phyloP scores from a whole-genome alignment of 2,888 invertebrate genomes.

The Philhelius pedissequus region DNA sequence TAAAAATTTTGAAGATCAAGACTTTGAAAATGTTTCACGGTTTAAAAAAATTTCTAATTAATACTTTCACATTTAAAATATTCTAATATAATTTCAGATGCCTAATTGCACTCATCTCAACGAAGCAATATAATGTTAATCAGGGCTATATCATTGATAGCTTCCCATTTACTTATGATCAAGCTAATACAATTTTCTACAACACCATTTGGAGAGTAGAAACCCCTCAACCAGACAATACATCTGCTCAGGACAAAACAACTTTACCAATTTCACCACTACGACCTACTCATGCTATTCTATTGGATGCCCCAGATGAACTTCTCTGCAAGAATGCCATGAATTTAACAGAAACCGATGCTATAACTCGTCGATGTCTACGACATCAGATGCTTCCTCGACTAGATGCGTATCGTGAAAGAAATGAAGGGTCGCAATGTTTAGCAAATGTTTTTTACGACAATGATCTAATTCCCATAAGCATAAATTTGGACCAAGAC shows the following conservation, averaged over 20 bases:
- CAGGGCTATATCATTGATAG: slow-evolving; percentile 70
- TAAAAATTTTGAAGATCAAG: slow-evolving; percentile 44
- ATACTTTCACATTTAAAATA: background rate
- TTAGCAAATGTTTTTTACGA: slow-evolving; percentile 65
- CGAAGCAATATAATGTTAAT: slow-evolving; percentile 59
- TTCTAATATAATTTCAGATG: slow-evolving; percentile 29
- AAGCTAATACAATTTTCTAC: slow-evolving; percentile 56
- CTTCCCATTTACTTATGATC: slow-evolving; percentile 65
- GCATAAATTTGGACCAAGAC: slow-evolving; percentile 23
- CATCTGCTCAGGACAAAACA: background rate
- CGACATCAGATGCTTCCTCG: slow-evolving; percentile 55
- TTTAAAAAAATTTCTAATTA: background rate
- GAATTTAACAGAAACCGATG: slow-evolving; percentile 62
- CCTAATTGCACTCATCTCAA: slow-evolving; percentile 43
- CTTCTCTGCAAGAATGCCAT: slow-evolving; percentile 63
- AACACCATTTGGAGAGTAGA: background rate
- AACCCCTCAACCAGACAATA: background rate
- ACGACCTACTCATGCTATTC: slow-evolving; percentile 58
- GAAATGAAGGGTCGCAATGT: slow-evolving; percentile 62
- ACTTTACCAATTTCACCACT: background rate
- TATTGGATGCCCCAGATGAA: slow-evolving; percentile 61
- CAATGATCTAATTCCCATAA: slow-evolving; percentile 65
- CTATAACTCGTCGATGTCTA: slow-evolving; percentile 50
- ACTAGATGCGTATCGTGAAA: slow-evolving; percentile 58
- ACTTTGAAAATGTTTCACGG: slow-evolving; percentile 26